A percentile compares a stretch with the other conserved stretches of the same genome.
Conservation (phyloP, 2,113 vertebrate genomes). For the Dasypus novemcinctus region DNA sequence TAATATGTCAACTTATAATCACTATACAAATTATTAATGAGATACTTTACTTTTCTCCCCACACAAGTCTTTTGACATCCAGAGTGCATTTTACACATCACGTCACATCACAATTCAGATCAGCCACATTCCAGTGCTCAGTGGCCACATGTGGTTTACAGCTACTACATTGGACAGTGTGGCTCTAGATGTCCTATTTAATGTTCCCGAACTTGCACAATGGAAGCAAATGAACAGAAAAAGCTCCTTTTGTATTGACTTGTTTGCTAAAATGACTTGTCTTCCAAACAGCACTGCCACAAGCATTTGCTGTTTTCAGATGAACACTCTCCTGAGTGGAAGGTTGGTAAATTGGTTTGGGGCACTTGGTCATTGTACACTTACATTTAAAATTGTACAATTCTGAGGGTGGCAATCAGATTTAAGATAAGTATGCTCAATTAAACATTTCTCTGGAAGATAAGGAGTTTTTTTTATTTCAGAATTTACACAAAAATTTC, state of each 20-base stretch:
- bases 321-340: background rate
- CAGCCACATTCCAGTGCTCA: rapidly evolving
- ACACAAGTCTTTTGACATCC: background rate
- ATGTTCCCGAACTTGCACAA: background rate
- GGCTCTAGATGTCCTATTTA: background rate
- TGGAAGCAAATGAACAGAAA: background rate
- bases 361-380: background rate
- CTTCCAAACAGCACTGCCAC: background rate
- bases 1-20: background rate
- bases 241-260: background rate
- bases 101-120: background rate
- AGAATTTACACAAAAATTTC: background rate
- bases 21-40: background rate
- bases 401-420: conserved; percentile 2
- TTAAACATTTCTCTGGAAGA: conserved; percentile 22
- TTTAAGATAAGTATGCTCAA: background rate
- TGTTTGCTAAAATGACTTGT: background rate
- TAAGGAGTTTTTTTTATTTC: background rate
- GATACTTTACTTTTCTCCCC: background rate
- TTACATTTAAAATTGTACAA: background rate
- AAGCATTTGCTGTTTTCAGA: background rate
- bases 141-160: background rate
- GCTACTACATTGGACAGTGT: background rate
- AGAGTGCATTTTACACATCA: background rate
- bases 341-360: background rate